Evolutionary conservation across 2,113 vertebrate genomes (phyloP), one percentile per base, ranked within the genome.

Genomic region (Myiozetetes cayanensis): DNA sequence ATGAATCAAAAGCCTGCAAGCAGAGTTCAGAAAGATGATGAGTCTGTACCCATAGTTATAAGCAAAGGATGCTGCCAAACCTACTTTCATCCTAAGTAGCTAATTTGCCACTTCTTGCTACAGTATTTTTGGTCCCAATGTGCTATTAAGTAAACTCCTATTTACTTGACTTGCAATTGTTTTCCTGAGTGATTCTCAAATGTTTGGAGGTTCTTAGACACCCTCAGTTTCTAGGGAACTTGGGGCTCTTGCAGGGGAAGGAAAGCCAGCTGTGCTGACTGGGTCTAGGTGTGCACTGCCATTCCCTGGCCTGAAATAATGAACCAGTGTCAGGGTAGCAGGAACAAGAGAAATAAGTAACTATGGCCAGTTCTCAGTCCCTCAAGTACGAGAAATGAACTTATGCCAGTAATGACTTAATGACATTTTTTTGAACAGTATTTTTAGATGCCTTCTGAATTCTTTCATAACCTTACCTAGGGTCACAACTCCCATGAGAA

Each of bases 321-420:
- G 27, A 89, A 72, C 12, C 39, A 56, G 23, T 73, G 44, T 1
- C 1, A 30, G 33, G 6, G 19, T 3, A 71, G 39, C 3, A 1
- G 20, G 27, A 83, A 52, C 44, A 55, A 56, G 0, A 79, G 37
- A 61, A 75, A 19, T 18, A 43, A 81, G 6, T 33, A 59, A 52
- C 20, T 33, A 59, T 14, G 25, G 43, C 18, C 39, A 75, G 30
- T 33, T 72, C 47, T 50, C 56, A 55, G 16, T 31, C 25, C 8
- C 14, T 44, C 1, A 3, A 3, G 2, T 0, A 47, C 16, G 44
- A 78, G n/a, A 74, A 74, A 74, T 7, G 0, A 76, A 70, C 5
- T 61, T 15, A 44, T 84, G 35, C 8, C 59, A 87, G 65, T 58
- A 80, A 68, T 3, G 7, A 25, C 14, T 30, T 37, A 22, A 66